Evolutionary conservation across 2,797 vertebrate species (phyloP).

Genomic region (Argentina silus): DNA sequence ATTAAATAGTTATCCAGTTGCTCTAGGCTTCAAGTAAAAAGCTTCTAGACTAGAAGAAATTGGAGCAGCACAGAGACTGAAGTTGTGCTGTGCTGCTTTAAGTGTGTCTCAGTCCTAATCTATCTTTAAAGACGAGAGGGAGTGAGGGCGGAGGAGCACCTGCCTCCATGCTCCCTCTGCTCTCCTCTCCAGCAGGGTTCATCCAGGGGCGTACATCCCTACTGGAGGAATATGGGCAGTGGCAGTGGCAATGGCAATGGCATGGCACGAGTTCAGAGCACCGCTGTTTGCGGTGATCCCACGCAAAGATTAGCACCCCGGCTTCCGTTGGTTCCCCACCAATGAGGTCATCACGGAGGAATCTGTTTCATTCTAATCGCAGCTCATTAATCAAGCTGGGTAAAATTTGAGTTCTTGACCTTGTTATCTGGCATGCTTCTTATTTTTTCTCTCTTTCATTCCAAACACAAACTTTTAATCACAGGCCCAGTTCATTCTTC

Average conservation of each 20-base stretch:
- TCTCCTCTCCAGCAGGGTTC: no score
- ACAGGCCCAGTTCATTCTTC: neutral
- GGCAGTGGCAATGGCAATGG: neutral
- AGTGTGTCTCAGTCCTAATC: constrained; percentile 14
- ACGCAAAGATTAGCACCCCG: constrained; percentile 44
- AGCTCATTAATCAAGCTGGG: constrained; percentile 62
- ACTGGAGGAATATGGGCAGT: neutral
- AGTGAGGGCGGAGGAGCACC: neutral
- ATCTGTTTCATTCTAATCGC: constrained; percentile 67
- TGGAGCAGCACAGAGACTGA: neutral
- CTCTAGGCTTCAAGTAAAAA: constrained; percentile 1
- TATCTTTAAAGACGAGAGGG: constrained; percentile 4
- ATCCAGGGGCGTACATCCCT: neutral
- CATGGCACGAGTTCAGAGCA: neutral
- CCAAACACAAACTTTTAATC: constrained; percentile 45
- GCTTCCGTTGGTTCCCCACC: constrained; percentile 28
- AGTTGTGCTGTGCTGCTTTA: neutral
- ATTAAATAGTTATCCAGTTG: constrained; percentile 7
- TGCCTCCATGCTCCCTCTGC: neutral
- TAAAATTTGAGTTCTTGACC: constrained; percentile 53
- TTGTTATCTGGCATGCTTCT: constrained; percentile 41
- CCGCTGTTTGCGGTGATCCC: constrained; percentile 36
- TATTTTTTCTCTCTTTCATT: constrained; percentile 50
- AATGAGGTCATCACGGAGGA: constrained; percentile 42
- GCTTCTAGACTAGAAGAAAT: neutral